Percentiles rank a stretch among this genome's conserved stretches.
phyloP scores from a whole-genome alignment of 2,113 vertebrate genomes.

The Coturnix japonica region DNA sequence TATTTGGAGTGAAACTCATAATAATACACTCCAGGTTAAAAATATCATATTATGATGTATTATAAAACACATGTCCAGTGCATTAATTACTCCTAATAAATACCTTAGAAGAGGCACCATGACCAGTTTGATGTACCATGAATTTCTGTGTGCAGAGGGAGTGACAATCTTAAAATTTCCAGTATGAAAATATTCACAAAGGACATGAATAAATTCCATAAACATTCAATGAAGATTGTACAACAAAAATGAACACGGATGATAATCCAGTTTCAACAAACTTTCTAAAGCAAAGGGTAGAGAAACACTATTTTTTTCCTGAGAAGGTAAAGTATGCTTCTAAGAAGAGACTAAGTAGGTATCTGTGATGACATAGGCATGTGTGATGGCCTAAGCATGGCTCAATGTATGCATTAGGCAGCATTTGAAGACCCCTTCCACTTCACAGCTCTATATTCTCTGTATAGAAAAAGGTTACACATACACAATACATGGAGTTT shows the following conservation, averaged over 20 bases:
- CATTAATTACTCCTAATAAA: neutral
- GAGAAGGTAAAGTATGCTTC: neutral
- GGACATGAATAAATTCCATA: rapidly evolving
- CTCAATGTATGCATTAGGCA: neutral
- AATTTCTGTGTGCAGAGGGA: neutral
- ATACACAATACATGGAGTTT: neutral
- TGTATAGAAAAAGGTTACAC: neutral
- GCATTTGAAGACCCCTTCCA: neutral
- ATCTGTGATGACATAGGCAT: neutral
- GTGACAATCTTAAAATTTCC: neutral
- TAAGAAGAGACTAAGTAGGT: neutral
- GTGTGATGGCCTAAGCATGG: neutral
- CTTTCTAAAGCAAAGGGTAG: neutral
- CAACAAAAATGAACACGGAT: neutral
- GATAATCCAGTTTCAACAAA: neutral
- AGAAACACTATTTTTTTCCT: neutral
- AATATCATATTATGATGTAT: neutral
- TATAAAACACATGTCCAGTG: neutral
- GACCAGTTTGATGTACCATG: neutral
- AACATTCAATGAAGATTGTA: neutral
- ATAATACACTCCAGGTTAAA: neutral
- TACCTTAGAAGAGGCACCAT: neutral
- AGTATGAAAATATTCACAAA: neutral
- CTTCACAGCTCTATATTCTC: neutral
- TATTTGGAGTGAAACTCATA: neutral